Evolutionary conservation across 1,140 invertebrate species (phyloP), one percentile per base, ranked within the genome.

Genomic region (Cylas formicarius): DNA sequence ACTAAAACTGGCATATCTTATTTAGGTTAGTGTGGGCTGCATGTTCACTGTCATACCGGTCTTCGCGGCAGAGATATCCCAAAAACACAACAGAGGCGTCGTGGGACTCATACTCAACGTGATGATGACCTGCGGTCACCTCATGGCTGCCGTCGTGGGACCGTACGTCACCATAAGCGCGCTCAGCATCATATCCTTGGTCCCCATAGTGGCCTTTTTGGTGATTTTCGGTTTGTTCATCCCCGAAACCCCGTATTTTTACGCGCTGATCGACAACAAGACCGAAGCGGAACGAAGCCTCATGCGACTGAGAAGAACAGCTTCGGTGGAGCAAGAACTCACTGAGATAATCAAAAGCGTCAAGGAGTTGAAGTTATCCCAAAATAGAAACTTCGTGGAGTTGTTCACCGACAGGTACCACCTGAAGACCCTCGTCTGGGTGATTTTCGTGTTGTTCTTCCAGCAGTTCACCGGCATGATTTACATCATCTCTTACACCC

Each of bases 381-480:
- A 53, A 67, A 57, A 23, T 11, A 38, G 13, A 14, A 33, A 16
- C 11, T 22, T 11, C 14, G 7, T 40, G 28, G 36, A 40, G 21
- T 22, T 46, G 4, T 2, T 46, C 20, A 21, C n/a, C 21, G 18
- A 20, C 9, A 63, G 64, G 26, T 59, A 67, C 2, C 74, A 78
- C 56, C 64, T 72, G 13, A 80, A 76, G 44, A 78, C 76, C 0
- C 61, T 90, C 35, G 66, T 81, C 24, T n/a, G 77, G 84, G 22
- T 78, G 76, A 0, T 81, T 40, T 72, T 75, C 1, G 64, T 90
- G 26, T 78, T 84, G 37, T 63, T 74, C 35, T 78, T 82, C 62
- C 83, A 85, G 54, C 82, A 86, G 61, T 67, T 87, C 8, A 80
- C 77, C 2, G 86, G 86, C 11, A 85, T 84, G 54, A 88, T 86